Evolutionary conservation across 2,113 vertebrate genomes (phyloP).

Genomic region (Dasyornis broadbenti): DNA sequence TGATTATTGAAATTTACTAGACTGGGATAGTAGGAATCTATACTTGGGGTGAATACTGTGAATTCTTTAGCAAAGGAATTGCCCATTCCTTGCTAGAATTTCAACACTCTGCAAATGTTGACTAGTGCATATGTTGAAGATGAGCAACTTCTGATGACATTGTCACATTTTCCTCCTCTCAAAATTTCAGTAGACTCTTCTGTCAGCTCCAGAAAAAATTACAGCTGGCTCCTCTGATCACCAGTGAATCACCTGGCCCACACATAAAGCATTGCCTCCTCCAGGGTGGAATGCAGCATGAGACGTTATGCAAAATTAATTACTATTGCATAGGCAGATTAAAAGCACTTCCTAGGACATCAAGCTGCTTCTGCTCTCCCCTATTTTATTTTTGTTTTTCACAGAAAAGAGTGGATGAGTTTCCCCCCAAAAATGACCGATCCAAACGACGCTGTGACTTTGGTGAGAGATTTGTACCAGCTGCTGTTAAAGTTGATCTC

Average conservation of each 20-base stretch:
- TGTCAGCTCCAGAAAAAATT: neutral
- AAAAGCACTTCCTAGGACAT: neutral
- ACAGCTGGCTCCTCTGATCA: neutral
- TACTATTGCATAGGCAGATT: neutral
- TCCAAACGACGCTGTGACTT: neutral
- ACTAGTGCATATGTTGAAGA: neutral
- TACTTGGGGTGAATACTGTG: neutral
- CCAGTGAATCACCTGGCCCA: conserved; percentile 32
- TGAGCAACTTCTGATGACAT: neutral
- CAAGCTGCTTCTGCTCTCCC: neutral
- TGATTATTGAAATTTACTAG: neutral
- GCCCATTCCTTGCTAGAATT: neutral
- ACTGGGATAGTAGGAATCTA: neutral
- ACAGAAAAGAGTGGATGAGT: neutral
- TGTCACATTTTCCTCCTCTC: neutral
- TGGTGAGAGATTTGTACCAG: neutral
- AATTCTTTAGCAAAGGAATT: neutral
- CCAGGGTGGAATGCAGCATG: neutral
- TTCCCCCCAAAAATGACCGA: neutral
- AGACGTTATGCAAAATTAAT: conserved; percentile 10
- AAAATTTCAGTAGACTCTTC: neutral
- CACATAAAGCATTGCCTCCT: conserved; percentile 29
- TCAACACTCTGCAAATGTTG: neutral
- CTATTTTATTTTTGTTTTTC: neutral
- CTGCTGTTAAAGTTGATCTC: neutral